These are phyloP conservation scores for Alcedo quadribrachys DNA, from an alignment of 2,797 vertebrate genomes.

Conservation along the genomic window DNA sequence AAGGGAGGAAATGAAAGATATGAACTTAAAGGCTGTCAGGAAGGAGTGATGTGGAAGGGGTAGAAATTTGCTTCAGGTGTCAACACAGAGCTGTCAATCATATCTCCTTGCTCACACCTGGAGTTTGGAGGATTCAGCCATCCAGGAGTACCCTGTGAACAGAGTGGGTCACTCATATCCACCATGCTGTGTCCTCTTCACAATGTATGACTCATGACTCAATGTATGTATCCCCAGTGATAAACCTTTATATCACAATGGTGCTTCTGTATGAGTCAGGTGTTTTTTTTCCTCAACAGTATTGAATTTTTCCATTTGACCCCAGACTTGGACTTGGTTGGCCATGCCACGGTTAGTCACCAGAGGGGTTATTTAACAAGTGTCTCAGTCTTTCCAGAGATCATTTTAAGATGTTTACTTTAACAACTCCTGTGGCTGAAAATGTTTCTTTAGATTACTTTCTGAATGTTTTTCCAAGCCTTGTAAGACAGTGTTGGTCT, in stretches of 20 bases:
- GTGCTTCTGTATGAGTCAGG: background rate
- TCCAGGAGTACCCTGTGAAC: background rate
- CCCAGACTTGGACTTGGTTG: background rate
- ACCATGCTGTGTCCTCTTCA: rapidly evolving
- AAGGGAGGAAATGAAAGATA: background rate
- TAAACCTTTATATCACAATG: background rate
- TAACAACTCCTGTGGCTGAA: background rate
- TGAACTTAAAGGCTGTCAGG: background rate
- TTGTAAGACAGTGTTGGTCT: background rate
- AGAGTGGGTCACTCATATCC: background rate
- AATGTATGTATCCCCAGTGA: background rate
- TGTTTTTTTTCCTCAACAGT: background rate
- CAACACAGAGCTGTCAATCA: background rate
- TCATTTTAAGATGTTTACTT: background rate
- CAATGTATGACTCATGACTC: background rate
- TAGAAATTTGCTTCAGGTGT: background rate
- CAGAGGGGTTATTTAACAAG: background rate
- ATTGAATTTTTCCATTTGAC: background rate
- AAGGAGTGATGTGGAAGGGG: background rate
- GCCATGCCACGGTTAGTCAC: background rate
- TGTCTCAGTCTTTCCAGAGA: background rate
- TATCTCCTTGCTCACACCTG: background rate
- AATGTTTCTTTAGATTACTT: background rate
- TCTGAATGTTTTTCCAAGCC: conserved; percentile 6
- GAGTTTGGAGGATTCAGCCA: background rate